Evolutionary conservation across 2,113 vertebrate species (phyloP).

Genomic region (Malurus alboscapulatus): DNA sequence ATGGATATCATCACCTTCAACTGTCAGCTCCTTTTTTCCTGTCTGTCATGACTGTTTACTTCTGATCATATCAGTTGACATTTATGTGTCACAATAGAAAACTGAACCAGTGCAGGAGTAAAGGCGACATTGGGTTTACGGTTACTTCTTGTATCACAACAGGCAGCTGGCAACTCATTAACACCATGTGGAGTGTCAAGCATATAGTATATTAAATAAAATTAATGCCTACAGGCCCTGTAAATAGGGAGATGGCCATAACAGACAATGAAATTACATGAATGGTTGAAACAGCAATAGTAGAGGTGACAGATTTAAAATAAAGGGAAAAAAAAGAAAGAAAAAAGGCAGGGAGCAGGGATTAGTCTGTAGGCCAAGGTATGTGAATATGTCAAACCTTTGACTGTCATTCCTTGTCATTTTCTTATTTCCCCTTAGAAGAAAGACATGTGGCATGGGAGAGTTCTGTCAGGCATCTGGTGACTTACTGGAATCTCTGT

Average conservation of each 20-base stretch:
- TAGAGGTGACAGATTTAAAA: background rate
- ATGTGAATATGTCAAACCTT: background rate
- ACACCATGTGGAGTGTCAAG: constrained; percentile 63
- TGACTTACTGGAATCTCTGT: background rate
- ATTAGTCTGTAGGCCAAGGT: background rate
- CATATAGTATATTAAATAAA: constrained; percentile 66
- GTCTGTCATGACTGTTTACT: constrained; percentile 72
- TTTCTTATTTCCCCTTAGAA: background rate
- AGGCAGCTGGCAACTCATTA: constrained; percentile 74
- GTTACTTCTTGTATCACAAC: constrained; percentile 65
- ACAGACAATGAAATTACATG: constrained; percentile 41
- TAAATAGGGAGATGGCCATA: constrained; percentile 43
- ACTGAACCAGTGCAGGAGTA: constrained; percentile 41
- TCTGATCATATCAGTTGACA: constrained; percentile 70
- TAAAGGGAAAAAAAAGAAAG: background rate
- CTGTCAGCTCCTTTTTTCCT: constrained; percentile 69
- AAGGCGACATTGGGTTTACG: constrained; percentile 57
- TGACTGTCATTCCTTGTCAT: background rate
- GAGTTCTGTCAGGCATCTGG: background rate
- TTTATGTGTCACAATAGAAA: constrained; percentile 70
- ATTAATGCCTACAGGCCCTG: constrained; percentile 59
- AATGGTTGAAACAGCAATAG: constrained; percentile 22
- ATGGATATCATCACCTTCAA: constrained; percentile 73
- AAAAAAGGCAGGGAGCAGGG: background rate
- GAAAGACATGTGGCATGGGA: background rate